phyloP scores from a whole-genome alignment of 2,888 invertebrate species.

The Hydrotaea cyrtoneurina region DNA sequence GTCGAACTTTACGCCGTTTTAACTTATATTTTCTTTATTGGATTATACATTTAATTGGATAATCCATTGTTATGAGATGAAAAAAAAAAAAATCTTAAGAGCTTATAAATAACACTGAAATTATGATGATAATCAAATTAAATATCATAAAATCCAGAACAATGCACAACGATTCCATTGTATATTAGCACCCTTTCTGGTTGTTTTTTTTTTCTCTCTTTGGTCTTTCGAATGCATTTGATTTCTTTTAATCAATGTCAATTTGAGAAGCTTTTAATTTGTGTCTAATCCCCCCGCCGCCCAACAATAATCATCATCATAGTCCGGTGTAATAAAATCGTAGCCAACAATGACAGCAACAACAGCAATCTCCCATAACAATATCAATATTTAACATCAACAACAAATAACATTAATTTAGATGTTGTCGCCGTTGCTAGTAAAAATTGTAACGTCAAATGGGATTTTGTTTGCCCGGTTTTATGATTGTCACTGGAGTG shows the following conservation, averaged over 20 bases:
- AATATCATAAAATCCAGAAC: too few species aligned
- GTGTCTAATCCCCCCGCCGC: neutral
- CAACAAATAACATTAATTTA: constrained; percentile 65
- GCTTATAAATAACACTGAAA: too few species aligned
- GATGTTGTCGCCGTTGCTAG: constrained; percentile 57
- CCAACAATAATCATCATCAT: neutral
- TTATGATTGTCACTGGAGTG: neutral
- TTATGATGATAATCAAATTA: too few species aligned
- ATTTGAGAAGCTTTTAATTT: neutral
- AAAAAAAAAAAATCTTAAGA: too few species aligned
- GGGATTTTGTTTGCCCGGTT: neutral
- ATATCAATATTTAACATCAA: constrained; percentile 59
- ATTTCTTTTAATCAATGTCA: neutral
- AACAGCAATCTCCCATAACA: constrained; percentile 53
- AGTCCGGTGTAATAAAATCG: neutral
- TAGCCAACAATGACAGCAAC: constrained; percentile 5
- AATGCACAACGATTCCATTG: too few species aligned
- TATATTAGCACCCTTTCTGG: too few species aligned
- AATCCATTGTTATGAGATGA: too few species aligned
- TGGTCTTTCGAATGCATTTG: neutral
- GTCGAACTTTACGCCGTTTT: too few species aligned
- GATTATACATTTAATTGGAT: too few species aligned
- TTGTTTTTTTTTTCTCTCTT: too few species aligned
- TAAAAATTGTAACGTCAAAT: constrained; percentile 23
- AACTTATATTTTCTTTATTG: too few species aligned